phyloP scores from a whole-genome alignment of 2,797 vertebrate species.

The Myoxocephalus aenaeus region DNA sequence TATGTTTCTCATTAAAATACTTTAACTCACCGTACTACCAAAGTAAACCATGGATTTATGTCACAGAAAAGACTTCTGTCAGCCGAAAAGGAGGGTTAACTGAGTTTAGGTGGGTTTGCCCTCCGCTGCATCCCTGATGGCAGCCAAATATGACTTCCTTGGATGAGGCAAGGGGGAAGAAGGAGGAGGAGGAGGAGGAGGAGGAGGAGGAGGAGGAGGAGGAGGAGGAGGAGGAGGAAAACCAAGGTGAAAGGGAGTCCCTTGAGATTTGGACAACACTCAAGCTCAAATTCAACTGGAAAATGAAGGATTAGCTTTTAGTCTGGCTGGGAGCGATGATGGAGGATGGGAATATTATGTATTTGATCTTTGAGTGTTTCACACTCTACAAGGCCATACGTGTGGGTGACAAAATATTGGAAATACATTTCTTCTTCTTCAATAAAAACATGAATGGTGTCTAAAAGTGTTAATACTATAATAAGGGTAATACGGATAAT shows the following conservation, averaged over 20 bases:
- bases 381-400: conserved; percentile 20
- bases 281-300: conserved; percentile 73
- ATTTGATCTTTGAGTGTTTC: conserved; percentile 54
- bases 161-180: conserved; percentile 19
- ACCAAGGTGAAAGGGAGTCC: conserved; percentile 68
- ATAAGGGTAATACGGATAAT: conserved; percentile 9
- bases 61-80: conserved; percentile 34
- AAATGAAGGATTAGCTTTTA: conserved; percentile 77
- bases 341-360: conserved; percentile 58
- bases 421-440: not conserved
- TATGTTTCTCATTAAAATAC: conserved; percentile 1
- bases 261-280: conserved; percentile 69
- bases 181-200: conserved; percentile 14
- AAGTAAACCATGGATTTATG: conserved; percentile 35
- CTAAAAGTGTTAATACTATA: not conserved
- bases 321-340: conserved; percentile 75
- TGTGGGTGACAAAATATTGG: conserved; percentile 8
- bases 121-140: conserved; percentile 48
- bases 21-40: conserved; percentile 15
- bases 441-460: not conserved
- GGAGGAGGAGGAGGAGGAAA: conserved; percentile 15
- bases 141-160: conserved; percentile 58
- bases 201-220: not conserved
- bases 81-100: conserved; percentile 41
- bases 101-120: conserved; percentile 58